phyloP scores from a whole-genome alignment of 2,888 invertebrate genomes.

The Torymus texanus region DNA sequence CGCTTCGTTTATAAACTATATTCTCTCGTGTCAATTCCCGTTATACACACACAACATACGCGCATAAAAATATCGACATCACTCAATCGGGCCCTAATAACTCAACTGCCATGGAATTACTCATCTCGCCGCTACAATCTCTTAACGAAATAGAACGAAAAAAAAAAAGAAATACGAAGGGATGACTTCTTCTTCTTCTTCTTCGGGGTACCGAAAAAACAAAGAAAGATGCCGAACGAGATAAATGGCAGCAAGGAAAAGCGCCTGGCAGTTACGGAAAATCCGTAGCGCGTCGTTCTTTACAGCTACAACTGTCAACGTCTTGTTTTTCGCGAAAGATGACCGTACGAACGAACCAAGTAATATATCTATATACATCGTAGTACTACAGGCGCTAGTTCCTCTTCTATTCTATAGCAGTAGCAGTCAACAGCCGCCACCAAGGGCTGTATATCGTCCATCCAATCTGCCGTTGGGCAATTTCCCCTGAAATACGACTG shows the following conservation, averaged over 20 bases:
- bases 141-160: not conserved
- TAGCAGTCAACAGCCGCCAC: slow-evolving; percentile 8
- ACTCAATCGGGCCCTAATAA: too few relatives aligned
- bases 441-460: slow-evolving; percentile 72
- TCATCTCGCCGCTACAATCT: slow-evolving; percentile 3
- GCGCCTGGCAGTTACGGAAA: not conserved
- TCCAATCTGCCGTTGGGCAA: slow-evolving; percentile 74
- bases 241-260: slow-evolving; percentile 30
- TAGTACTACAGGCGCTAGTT: slow-evolving; percentile 33
- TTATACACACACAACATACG: too few relatives aligned
- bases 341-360: slow-evolving; percentile 55
- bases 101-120: too few relatives aligned
- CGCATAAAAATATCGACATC: too few relatives aligned
- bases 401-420: too few relatives aligned
- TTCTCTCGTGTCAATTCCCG: too few relatives aligned
- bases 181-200: too few relatives aligned
- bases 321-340: slow-evolving; percentile 48
- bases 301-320: not conserved
- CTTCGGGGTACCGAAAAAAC: not conserved
- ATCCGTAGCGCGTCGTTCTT: not conserved
- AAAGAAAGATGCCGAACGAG: slow-evolving; percentile 3
- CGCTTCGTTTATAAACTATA: too few relatives aligned
- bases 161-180: not conserved
- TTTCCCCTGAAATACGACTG: slow-evolving; percentile 74
- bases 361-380: slow-evolving; percentile 56